A percentile compares a stretch with the other conserved stretches of the same genome.
Conservation (phyloP, 2,797 vertebrate genomes). For the Tangara arthus region DNA sequence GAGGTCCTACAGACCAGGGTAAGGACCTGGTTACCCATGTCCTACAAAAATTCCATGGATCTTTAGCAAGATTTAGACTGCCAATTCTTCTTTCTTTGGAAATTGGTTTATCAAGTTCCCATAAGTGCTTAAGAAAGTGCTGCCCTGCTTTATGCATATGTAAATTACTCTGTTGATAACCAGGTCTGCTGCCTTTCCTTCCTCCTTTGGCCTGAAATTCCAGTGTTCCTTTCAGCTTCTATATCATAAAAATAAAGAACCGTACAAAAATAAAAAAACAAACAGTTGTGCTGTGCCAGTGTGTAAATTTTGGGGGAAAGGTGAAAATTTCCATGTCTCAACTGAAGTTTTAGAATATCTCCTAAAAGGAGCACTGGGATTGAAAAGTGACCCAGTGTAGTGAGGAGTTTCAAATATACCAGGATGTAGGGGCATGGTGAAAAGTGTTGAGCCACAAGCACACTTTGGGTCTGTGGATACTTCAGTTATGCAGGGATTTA, state of each 20-base stretch:
- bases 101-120: not conserved
- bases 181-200: not conserved
- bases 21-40: not conserved
- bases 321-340: not conserved
- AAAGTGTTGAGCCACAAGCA: not conserved
- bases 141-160: not conserved
- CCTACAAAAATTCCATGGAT: not conserved
- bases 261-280: rapidly evolving
- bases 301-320: not conserved
- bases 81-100: not conserved
- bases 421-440: not conserved
- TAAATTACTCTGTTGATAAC: not conserved
- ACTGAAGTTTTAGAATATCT: not conserved
- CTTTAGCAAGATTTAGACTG: not conserved
- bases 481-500: not conserved
- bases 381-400: not conserved
- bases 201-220: not conserved
- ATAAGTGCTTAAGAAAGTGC: not conserved
- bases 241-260: not conserved
- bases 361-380: not conserved
- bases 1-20: not conserved
- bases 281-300: not conserved
- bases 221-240: not conserved
- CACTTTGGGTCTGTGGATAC: not conserved
- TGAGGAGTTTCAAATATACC: rapidly evolving